A percentile compares a stretch with the other conserved stretches of the same genome.
These are phyloP conservation scores for Thelaira solivaga DNA, from an alignment of 2,888 invertebrate species.

Conservation along the genomic window DNA sequence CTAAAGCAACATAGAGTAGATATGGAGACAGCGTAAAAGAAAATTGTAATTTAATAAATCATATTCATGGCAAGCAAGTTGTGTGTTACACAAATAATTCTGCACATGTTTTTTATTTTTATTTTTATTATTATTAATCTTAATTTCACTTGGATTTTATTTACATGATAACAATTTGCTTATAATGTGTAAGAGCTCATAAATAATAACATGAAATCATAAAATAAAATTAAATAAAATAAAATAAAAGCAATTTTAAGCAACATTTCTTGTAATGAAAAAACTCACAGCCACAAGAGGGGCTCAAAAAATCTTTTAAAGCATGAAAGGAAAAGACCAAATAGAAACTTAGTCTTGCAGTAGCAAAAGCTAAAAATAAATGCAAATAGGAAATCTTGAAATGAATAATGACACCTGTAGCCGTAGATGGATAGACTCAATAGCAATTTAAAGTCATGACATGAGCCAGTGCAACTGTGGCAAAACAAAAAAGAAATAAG, in stretches of 20 bases:
- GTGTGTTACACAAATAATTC: neutral
- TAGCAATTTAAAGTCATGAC: neutral
- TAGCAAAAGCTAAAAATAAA: neutral
- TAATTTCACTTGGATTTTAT: too few species aligned
- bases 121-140: neutral
- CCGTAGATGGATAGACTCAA: neutral
- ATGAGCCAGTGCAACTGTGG: constrained; percentile 32
- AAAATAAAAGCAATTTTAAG: neutral
- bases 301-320: neutral
- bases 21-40: too few species aligned
- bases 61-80: too few species aligned
- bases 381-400: neutral
- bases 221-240: neutral
- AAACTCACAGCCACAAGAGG: neutral
- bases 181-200: neutral
- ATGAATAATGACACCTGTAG: constrained; percentile 33
- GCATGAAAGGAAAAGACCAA: neutral
- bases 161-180: neutral
- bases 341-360: neutral
- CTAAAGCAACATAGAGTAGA: too few species aligned
- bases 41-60: too few species aligned
- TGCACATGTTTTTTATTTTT: neutral
- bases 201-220: neutral
- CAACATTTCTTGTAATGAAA: neutral
- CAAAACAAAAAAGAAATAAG: neutral